These are phyloP conservation scores for Platichthys flesus DNA, from an alignment of 2,113 vertebrate species.

Conservation along the genomic window DNA sequence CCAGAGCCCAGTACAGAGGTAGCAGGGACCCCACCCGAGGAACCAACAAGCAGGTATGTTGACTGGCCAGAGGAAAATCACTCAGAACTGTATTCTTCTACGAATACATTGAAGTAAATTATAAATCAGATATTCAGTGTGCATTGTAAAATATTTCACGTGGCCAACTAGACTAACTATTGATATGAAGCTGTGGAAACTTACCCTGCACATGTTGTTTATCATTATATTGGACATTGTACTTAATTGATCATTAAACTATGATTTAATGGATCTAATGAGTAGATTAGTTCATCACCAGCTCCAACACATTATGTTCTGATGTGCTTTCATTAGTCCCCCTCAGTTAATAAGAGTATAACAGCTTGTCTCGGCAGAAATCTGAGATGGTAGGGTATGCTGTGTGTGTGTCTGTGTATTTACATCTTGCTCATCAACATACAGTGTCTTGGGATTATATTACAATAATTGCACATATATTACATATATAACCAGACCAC, in stretches of 20 bases:
- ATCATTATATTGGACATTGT: background rate
- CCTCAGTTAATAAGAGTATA: background rate
- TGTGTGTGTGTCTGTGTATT: background rate
- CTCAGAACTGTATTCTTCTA: background rate
- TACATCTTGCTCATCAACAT: background rate
- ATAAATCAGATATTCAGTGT: background rate
- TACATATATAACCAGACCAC: no score
- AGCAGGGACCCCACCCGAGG: slow-evolving; percentile 77
- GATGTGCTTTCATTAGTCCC: slow-evolving; percentile 9
- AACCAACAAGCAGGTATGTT: slow-evolving; percentile 83
- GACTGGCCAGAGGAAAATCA: background rate
- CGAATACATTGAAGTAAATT: background rate
- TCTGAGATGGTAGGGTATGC: background rate
- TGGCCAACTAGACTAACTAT: background rate
- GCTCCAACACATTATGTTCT: slow-evolving; percentile 3
- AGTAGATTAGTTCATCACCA: slow-evolving; percentile 10
- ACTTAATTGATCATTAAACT: slow-evolving; percentile 5
- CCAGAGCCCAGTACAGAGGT: slow-evolving; percentile 78
- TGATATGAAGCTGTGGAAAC: background rate
- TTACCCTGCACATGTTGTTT: background rate
- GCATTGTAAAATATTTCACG: background rate
- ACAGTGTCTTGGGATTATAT: background rate
- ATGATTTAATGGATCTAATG: slow-evolving; percentile 5
- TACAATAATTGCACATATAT: background rate
- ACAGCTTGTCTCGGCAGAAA: slow-evolving; percentile 1